Conservation (phyloP, 2,113 vertebrate species). For the Machaerirhynchus nigripectus region DNA sequence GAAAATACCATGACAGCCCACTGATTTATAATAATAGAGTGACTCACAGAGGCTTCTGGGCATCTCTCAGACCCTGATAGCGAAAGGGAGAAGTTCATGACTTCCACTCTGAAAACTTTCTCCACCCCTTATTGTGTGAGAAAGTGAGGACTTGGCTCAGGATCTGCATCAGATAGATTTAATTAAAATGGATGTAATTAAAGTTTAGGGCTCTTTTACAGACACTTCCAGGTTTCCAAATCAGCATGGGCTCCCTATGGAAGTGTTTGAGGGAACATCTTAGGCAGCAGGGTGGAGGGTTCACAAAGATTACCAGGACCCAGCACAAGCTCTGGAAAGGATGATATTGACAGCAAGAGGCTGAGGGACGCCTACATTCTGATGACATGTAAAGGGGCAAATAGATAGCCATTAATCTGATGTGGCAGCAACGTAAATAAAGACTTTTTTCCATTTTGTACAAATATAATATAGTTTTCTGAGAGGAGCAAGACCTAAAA, state of each 20-base stretch:
- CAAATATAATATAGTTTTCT: not conserved
- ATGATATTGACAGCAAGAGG: not conserved
- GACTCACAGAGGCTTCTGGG: not conserved
- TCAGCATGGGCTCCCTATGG: not conserved
- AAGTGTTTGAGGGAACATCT: not conserved
- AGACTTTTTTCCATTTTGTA: not conserved
- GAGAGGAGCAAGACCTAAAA: not conserved
- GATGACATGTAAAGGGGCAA: not conserved
- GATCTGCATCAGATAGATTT: not conserved
- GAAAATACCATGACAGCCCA: not conserved
- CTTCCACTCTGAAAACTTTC: not conserved
- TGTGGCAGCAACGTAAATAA: not conserved
- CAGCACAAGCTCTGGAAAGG: not conserved
- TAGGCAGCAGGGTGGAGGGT: not conserved
- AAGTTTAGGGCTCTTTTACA: not conserved
- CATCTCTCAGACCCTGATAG: not conserved
- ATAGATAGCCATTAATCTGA: not conserved
- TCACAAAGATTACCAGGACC: not conserved
- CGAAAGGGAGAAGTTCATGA: not conserved
- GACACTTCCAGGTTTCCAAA: not conserved
- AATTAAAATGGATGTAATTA: not conserved
- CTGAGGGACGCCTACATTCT: rapidly evolving
- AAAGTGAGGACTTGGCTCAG: not conserved
- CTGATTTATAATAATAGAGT: not conserved
- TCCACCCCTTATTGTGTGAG: not conserved